Base-by-base conservation (phyloP, 1,140 invertebrate genomes). In the Bombus cullumanus region DNA sequence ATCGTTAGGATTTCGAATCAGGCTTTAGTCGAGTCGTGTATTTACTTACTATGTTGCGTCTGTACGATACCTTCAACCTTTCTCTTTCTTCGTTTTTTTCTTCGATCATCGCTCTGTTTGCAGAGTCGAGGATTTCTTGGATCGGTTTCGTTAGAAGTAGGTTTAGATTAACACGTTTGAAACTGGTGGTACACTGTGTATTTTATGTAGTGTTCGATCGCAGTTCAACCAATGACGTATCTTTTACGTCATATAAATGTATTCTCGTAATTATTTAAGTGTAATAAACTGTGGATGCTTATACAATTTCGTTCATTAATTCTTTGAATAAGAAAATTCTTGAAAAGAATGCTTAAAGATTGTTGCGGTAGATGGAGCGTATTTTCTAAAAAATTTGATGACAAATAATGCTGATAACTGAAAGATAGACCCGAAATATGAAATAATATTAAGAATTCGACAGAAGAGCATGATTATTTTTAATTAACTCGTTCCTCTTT, bases 1-100 rank as follows among this genome's bases (percentile, higher is more conserved):
- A 69, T 13, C 81, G 13, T 12, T 47, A 15, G 22, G 47, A 83
- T 53, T 78, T 31, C 47, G 28, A 22, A 69, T 66, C 81, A n/a
- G 22, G 22, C 43, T 78, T 77, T 66, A 57, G 34, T 25, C 28
- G 43, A 53, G 8, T 69, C 37, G 47, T 76, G 72, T 39, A 83
- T 25, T 34, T 68, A 22, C 18, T 37, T 25, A 9, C 66, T 47
- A 62, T 62, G 47, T 18, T 62, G 47, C 68, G 1, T 18, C 31
- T 73, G 22, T 12, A 15, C n/a, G 37, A 59, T 47, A 13, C 28
- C n/a, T 62, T 62, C 9, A n/a, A 18, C 34, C 15, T 25, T 22
- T 22, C 47, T 34, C 15, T 1, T 53, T 10, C 25, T 37, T 4
- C 15, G 8, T 3, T 34, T 9, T 22, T 37, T 18, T 10, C 34